Percentiles rank a stretch among this genome's conserved stretches.
Conservation (phyloP, 2,888 invertebrate genomes). For the Hyppa rectilinea region DNA sequence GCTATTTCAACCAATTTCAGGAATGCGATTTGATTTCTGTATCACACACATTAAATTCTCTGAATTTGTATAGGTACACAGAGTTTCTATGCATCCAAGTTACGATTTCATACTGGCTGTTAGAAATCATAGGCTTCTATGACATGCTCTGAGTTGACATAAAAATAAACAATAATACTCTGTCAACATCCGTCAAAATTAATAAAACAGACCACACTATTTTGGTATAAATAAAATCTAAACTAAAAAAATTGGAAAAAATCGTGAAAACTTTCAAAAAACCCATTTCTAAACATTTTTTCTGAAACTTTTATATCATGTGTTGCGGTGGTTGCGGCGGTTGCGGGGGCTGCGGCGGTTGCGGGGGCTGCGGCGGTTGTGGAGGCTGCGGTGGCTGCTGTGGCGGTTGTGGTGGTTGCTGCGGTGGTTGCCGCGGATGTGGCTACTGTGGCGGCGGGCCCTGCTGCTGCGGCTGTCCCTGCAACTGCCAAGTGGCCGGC, state of each 20-base stretch:
- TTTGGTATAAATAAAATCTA: conserved; percentile 35
- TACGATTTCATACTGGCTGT: conserved; percentile 24
- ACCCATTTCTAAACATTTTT: neutral
- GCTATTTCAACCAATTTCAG: neutral
- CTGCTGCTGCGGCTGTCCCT: conserved; percentile 73
- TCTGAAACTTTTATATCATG: conserved; percentile 30
- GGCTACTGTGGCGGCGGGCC: conserved; percentile 58
- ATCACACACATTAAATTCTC: conserved; percentile 9
- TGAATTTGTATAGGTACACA: conserved; percentile 15
- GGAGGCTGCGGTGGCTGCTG: conserved; percentile 30
- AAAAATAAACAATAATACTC: conserved; percentile 34
- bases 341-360: conserved; percentile 38
- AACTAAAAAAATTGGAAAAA: conserved; percentile 48
- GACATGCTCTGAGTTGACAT: conserved; percentile 6
- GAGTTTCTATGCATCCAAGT: conserved; percentile 21
- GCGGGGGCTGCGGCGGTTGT: conserved; percentile 40
- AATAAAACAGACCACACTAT: conserved; percentile 7
- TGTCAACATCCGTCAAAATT: conserved; percentile 42
- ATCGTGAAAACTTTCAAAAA: conserved; percentile 44
- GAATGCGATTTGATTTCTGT: neutral
- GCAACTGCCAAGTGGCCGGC: conserved; percentile 80
- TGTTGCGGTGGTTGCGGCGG: conserved; percentile 49
- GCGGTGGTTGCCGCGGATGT: conserved; percentile 39
- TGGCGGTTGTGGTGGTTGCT: conserved; percentile 36
- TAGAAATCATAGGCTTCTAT: conserved; percentile 26